Evolutionary conservation across 1,140 invertebrate species (phyloP), one percentile per base, ranked within the genome.

Genomic region (Drosophila kurseongensis): DNA sequence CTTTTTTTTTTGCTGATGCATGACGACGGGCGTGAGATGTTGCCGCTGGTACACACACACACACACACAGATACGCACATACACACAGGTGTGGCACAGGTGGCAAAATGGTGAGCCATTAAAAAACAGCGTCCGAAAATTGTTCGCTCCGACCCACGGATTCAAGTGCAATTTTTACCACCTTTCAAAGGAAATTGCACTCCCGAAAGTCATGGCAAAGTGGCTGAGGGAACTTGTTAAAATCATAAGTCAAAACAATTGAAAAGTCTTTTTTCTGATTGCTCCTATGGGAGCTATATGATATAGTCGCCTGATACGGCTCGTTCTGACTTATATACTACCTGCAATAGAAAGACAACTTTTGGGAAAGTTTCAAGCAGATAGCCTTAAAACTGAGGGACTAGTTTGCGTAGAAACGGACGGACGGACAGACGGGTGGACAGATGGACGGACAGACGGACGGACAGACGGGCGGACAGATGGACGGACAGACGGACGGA

Each of bases 111-210:
- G 32, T 45, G 57, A 14, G 57, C 57, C 57, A 62, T 65, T 47
- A 65, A 65, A 65, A 42, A 29, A 61, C 41, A 62, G 23, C 45
- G 44, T 51, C 5, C 12, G 27, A 48, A 65, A 68, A 66, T 44
- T 27, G 38, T 40, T 32, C n/a, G 38, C 36, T 18, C 10, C 12
- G n/a, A 14, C 23, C 38, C 38, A 44, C 18, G 45, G 65, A 68
- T 68, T 51, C 65, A 36, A 35, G 65, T 35, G 38, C 45, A 54
- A 68, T 66, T 68, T 68, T 36, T 66, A 41, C 16, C 55, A 44
- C 55, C 38, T 23, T 36, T 51, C n/a, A 4, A 29, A 9, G 14
- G 9, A 18, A 51, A 51, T 36, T 48, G 57, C 44, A 48, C 44
- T 48, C 32, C 6, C 16, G n/a, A 42, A 51, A 67, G 10, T 63